Evolutionary conservation across 2,113 vertebrate species (phyloP).

Genomic region (Microcebus tavaratra): DNA sequence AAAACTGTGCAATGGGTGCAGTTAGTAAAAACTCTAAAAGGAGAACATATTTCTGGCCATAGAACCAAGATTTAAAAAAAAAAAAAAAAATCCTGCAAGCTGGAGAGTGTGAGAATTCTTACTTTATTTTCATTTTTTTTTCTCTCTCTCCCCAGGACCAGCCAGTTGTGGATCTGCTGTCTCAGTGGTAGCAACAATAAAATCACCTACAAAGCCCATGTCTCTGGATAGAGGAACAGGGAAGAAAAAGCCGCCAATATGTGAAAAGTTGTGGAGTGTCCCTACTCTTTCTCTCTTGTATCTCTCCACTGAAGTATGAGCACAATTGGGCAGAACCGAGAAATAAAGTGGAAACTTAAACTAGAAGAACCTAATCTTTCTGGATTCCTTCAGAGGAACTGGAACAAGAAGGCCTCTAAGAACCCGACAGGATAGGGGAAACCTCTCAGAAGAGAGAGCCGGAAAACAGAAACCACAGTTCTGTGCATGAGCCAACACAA

Average conservation of each 20-base stretch:
- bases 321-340: background rate
- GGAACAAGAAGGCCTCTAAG: background rate
- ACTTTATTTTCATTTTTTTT: background rate
- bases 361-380: background rate
- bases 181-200: background rate
- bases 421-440: background rate
- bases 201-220: background rate
- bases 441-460: background rate
- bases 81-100: background rate
- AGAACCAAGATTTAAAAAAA: too few relatives aligned
- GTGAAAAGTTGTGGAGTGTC: background rate
- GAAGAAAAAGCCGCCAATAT: background rate
- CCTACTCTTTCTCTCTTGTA: background rate
- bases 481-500: background rate
- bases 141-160: background rate
- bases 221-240: background rate
- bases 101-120: background rate
- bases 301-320: background rate
- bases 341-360: background rate
- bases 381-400: background rate
- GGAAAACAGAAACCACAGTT: background rate
- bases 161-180: background rate
- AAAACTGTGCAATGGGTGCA: background rate
- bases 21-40: background rate
- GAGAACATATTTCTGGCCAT: background rate